These are phyloP conservation scores for Leucozona laternaria DNA, from an alignment of 2,888 invertebrate species.

Conservation along the genomic window DNA sequence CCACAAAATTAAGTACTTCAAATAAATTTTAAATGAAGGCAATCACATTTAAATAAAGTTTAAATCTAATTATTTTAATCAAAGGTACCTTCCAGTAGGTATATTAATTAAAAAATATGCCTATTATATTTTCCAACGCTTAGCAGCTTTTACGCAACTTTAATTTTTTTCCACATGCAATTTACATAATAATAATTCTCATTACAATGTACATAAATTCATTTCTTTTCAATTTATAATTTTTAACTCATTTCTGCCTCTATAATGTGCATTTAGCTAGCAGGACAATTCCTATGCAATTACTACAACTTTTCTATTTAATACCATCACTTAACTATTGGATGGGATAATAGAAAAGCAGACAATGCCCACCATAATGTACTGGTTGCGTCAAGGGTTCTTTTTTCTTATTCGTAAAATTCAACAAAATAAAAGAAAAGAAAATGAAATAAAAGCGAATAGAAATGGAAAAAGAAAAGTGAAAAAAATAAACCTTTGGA, in stretches of 20 bases:
- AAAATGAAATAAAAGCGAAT: not conserved
- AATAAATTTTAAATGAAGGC: not conserved
- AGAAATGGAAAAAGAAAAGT: not conserved
- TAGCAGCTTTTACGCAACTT: not conserved
- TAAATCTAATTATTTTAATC: not conserved
- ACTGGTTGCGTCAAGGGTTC: constrained; percentile 21
- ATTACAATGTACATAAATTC: constrained; percentile 4
- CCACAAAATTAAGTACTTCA: not conserved
- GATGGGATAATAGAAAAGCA: constrained; percentile 44
- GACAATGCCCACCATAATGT: constrained; percentile 56
- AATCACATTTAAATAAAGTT: not conserved
- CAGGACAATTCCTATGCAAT: constrained; percentile 52
- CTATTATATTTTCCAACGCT: not conserved
- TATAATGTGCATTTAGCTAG: constrained; percentile 22
- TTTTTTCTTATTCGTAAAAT: not conserved
- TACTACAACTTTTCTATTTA: constrained; percentile 39
- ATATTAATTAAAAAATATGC: not conserved
- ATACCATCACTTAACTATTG: constrained; percentile 36
- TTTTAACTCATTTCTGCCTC: not conserved
- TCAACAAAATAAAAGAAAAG: not conserved
- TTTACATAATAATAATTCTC: constrained; percentile 6
- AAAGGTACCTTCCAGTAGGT: too few relatives aligned
- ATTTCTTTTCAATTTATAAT: constrained; percentile 2
- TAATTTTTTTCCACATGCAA: constrained; percentile 2
- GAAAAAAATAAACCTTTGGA: constrained; percentile 5